Base-by-base conservation (phyloP, 2,888 invertebrate species). In the Hypomecis punctinalis region DNA sequence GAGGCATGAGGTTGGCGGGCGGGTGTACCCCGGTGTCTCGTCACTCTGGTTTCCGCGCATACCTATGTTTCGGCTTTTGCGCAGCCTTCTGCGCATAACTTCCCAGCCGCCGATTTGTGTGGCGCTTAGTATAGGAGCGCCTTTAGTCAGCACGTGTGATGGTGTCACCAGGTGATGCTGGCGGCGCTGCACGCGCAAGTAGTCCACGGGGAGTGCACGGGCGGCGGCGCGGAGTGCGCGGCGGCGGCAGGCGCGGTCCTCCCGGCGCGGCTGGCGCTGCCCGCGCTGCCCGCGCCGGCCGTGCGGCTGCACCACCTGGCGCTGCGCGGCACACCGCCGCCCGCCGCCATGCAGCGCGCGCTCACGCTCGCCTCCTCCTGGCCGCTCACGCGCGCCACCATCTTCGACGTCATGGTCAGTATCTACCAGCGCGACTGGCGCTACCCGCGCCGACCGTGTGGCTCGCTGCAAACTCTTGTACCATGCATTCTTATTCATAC, bases 151-250 rank as follows among this genome's bases (percentile, higher is more conserved):
- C 23, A 43, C 13, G 13, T 35, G 11, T 47, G 37, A 36, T 11
- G 42, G 52, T 49, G 43, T 40, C 36, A 11, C 0, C 76, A 97
- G 97, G 97, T 98, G 88, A 98, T 98, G 97, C 88, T 99, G 63
- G 97, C 98, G 53, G 98, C 99, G 23, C 94, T 99, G 52, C 98
- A 98, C 94, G 97, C 98, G 47, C 99, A 99, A 88, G 94, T 98
- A 40, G 98, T 98, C 85, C 94, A 97, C 70, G 97, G 98, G 42
- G 98, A 98, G 89, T 97, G 96, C 79, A 89, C 93, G 45, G 96
- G 96, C 74, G 93, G 96, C 74, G 93, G 95, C 55, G 94, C 94
- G 78, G 95, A 96, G 82, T 94, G 94, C 74, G 94, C 94, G 74
- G 96, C 96, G 70, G 96, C 97, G 23, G 95, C 96, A 52, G 96